A percentile compares a stretch with the other conserved stretches of the same genome.
Evolutionary conservation across 2,113 vertebrate species (phyloP).

Genomic region (Podarcis muralis): DNA sequence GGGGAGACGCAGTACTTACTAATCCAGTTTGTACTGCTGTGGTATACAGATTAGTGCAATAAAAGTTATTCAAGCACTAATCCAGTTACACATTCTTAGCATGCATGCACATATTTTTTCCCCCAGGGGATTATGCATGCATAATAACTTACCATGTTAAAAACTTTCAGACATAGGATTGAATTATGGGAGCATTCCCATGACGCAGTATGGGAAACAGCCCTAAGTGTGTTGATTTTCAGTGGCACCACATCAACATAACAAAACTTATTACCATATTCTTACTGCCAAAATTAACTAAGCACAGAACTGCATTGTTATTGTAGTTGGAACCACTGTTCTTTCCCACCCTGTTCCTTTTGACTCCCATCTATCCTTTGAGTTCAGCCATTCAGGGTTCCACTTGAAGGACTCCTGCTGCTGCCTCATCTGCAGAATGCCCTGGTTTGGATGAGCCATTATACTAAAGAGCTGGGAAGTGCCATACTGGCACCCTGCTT

Average conservation of each 20-base stretch:
- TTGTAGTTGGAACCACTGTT: not conserved
- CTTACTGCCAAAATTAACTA: not conserved
- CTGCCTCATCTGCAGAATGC: not conserved
- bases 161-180: not conserved
- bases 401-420: constrained; percentile 6
- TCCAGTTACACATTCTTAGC: not conserved
- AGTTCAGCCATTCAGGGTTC: not conserved
- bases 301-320: not conserved
- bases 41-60: too few species aligned
- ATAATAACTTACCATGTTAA: not conserved
- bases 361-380: not conserved
- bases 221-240: constrained; percentile 1
- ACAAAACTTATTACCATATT: not conserved
- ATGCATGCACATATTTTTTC: not conserved
- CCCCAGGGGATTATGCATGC: not conserved
- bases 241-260: not conserved
- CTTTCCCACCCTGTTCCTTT: not conserved
- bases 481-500: not conserved
- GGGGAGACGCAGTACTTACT: not conserved
- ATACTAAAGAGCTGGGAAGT: not conserved
- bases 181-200: not conserved
- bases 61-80: not conserved
- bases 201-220: not conserved
- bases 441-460: not conserved
- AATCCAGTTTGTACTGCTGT: too few species aligned